Evolutionary conservation across 2,113 vertebrate genomes (phyloP).

Genomic region (Ranitomeya imitator): DNA sequence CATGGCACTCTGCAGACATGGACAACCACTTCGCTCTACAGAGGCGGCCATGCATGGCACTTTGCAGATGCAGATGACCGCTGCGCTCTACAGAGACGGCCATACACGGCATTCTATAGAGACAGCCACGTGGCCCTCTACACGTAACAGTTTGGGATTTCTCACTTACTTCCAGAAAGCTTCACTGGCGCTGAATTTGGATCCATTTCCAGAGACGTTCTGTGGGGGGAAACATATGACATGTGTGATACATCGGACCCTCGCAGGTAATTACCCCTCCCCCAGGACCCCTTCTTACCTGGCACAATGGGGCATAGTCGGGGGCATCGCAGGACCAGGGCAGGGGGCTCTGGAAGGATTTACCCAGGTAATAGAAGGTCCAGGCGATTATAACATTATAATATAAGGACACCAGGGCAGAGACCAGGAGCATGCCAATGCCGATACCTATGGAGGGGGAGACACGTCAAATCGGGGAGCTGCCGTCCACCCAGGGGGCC

Average conservation of each 20-base stretch:
- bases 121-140: neutral
- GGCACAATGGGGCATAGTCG: conserved; percentile 68
- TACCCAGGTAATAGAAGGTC: conserved; percentile 81
- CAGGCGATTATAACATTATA: conserved; percentile 83
- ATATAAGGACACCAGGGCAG: conserved; percentile 78
- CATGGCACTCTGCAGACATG: too few species aligned
- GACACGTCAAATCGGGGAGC: neutral
- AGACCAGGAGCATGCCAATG: conserved; percentile 82
- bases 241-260: neutral
- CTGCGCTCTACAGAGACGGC: too few species aligned
- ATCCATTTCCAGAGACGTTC: neutral
- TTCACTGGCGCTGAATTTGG: conserved; percentile 71
- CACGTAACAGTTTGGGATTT: too few species aligned
- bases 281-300: conserved; percentile 37
- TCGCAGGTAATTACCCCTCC: neutral
- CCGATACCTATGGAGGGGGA: conserved; percentile 72
- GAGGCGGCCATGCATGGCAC: too few species aligned
- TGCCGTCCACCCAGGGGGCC: neutral
- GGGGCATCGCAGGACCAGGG: conserved; percentile 79
- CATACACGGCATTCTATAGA: neutral
- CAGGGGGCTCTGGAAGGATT: conserved; percentile 79
- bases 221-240: conserved; percentile 33
- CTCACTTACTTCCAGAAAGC: conserved; percentile 83
- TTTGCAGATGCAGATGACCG: neutral
- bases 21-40: too few species aligned